These are phyloP conservation scores for Rhopilema esculentum DNA, from an alignment of 30 jellyfish, hydroid and myxozoan species.

Conservation along the genomic window DNA sequence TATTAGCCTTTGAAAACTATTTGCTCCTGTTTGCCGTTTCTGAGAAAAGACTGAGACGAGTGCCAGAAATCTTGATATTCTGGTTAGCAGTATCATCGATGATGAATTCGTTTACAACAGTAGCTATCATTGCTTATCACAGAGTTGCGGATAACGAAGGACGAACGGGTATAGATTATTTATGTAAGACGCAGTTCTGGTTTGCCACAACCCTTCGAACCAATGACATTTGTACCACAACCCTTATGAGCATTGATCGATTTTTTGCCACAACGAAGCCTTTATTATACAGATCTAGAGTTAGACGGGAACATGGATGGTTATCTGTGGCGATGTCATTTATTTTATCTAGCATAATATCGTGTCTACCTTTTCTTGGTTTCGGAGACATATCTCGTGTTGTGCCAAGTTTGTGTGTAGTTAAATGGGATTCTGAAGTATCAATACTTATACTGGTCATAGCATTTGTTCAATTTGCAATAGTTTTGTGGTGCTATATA, in stretches of 20 bases:
- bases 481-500: conserved; percentile 74
- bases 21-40: conserved; percentile 49
- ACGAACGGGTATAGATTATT: conserved; percentile 4
- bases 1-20: conserved; percentile 56
- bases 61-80: conserved; percentile 50
- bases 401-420: conserved; percentile 39
- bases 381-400: conserved; percentile 56
- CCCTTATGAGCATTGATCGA: conserved; percentile 64
- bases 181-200: conserved; percentile 56
- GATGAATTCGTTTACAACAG: conserved; percentile 13
- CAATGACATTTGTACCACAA: conserved; percentile 35
- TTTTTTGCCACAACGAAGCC: conserved; percentile 59
- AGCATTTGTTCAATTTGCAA: conserved; percentile 72
- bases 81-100: conserved; percentile 46
- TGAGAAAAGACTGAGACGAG: conserved; percentile 18
- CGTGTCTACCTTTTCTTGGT: conserved; percentile 58
- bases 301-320: conserved; percentile 47
- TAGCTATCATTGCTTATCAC: conserved; percentile 28
- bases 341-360: conserved; percentile 23
- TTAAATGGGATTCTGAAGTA: conserved; percentile 54
- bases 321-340: background rate
- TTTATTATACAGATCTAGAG: conserved; percentile 40
- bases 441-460: conserved; percentile 50
- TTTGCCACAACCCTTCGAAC: conserved; percentile 51
- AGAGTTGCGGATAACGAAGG: conserved; percentile 37